Evolutionary conservation across 2,888 invertebrate species (phyloP).

Genomic region (Isotomurus palustris): DNA sequence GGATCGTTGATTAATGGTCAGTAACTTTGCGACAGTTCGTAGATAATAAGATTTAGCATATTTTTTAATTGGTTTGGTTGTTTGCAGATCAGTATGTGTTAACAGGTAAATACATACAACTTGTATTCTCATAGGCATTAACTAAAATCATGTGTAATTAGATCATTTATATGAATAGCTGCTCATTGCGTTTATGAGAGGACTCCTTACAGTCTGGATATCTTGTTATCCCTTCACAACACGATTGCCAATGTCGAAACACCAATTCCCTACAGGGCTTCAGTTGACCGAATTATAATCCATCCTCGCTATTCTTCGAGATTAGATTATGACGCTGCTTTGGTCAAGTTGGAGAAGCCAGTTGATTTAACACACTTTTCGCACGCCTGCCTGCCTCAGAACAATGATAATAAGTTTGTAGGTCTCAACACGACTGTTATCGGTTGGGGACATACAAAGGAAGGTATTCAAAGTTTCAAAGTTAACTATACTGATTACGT

Average conservation of each 20-base stretch:
- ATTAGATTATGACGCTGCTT: constrained; percentile 50
- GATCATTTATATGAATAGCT: constrained; percentile 12
- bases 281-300: constrained; percentile 46
- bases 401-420: constrained; percentile 32
- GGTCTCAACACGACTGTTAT: constrained; percentile 47
- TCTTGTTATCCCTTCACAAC: constrained; percentile 39
- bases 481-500: no score
- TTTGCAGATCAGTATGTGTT: constrained; percentile 13
- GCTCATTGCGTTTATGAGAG: constrained; percentile 41
- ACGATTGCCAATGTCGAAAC: constrained; percentile 21
- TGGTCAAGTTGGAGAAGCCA: constrained; percentile 48
- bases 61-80: no score
- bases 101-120: constrained; percentile 3
- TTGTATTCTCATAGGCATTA: no score
- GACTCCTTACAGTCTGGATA: constrained; percentile 38
- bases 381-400: constrained; percentile 47
- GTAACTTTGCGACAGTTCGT: no score
- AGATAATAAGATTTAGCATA: no score
- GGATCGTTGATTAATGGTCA: constrained; percentile 49
- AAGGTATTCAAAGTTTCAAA: no score
- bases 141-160: not conserved
- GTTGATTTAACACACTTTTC: constrained; percentile 40
- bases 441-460: constrained; percentile 48
- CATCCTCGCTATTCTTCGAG: constrained; percentile 47
- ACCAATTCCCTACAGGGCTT: constrained; percentile 25